phyloP scores from a whole-genome alignment of 2,113 vertebrate genomes.

The Fregata magnificens region DNA sequence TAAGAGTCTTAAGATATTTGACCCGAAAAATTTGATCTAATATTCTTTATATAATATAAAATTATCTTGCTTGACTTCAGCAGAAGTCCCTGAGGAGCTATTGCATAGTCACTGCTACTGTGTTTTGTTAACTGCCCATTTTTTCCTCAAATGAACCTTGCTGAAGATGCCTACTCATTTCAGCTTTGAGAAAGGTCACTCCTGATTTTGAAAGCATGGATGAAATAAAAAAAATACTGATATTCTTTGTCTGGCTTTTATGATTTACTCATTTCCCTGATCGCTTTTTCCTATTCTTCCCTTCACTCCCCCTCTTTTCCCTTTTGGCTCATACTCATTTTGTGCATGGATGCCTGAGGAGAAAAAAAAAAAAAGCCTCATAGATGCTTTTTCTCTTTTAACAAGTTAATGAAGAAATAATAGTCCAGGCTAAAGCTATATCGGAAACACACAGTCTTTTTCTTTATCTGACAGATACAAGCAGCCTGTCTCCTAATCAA shows the following conservation, averaged over 20 bases:
- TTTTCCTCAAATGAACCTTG: conserved; percentile 57
- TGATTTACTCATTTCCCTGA: conserved; percentile 1
- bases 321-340: conserved; percentile 13
- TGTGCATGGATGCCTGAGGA: background rate
- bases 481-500: background rate
- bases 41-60: conserved; percentile 58
- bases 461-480: conserved; percentile 17
- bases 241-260: background rate
- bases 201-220: background rate
- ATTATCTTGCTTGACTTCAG: conserved; percentile 56
- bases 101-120: conserved; percentile 6
- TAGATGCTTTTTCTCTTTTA: conserved; percentile 3
- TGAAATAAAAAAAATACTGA: background rate
- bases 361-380: background rate
- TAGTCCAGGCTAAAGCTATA: background rate
- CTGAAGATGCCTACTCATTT: conserved; percentile 34
- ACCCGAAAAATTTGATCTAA: conserved; percentile 50
- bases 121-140: conserved; percentile 45
- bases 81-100: conserved; percentile 32
- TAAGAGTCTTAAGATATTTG: conserved; percentile 30
- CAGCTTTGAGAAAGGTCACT: conserved; percentile 11
- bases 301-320: background rate
- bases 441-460: background rate
- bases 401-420: conserved; percentile 49
- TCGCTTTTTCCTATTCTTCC: background rate